These are phyloP conservation scores for Smittia sp. DNA, from an alignment of 2,888 invertebrate species.

Conservation along the genomic window DNA sequence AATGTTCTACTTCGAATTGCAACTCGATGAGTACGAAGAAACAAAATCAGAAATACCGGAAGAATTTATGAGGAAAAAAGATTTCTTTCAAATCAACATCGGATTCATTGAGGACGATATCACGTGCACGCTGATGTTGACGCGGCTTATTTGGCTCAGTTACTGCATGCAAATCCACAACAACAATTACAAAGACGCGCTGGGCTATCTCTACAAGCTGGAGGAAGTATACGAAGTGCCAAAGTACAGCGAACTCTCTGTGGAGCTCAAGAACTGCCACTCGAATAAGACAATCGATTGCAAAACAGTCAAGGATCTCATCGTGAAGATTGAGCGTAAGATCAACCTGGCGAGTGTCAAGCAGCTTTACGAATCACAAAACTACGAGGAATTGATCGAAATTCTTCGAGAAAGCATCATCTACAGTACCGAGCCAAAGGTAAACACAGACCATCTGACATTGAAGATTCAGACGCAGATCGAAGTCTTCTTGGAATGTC, in stretches of 20 bases:
- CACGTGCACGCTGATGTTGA: slow-evolving; percentile 54
- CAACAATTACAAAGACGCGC: slow-evolving; percentile 56
- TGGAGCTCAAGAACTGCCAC: slow-evolving; percentile 56
- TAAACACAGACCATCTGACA: slow-evolving; percentile 44
- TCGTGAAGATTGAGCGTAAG: slow-evolving; percentile 57
- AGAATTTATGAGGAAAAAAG: slow-evolving; percentile 44
- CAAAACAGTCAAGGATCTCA: slow-evolving; percentile 54
- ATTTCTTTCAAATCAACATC: slow-evolving; percentile 51
- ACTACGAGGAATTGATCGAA: slow-evolving; percentile 64
- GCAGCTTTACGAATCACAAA: slow-evolving; percentile 62
- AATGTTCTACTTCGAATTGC: slow-evolving; percentile 47
- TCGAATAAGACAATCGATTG: slow-evolving; percentile 56
- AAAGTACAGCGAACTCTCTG: slow-evolving; percentile 47
- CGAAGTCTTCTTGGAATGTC: slow-evolving; percentile 62
- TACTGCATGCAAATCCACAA: slow-evolving; percentile 57
- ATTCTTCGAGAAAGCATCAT: slow-evolving; percentile 59
- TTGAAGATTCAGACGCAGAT: slow-evolving; percentile 46
- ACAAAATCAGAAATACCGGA: slow-evolving; percentile 37
- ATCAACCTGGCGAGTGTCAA: slow-evolving; percentile 63
- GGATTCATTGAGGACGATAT: slow-evolving; percentile 51
- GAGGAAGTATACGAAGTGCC: slow-evolving; percentile 32
- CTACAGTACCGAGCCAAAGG: slow-evolving; percentile 47
- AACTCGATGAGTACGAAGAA: slow-evolving; percentile 43
- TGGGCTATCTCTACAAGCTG: slow-evolving; percentile 55
- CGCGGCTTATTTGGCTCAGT: slow-evolving; percentile 58